Conservation (phyloP, 1,140 invertebrate species). For the Heliconius hewitsoni region DNA sequence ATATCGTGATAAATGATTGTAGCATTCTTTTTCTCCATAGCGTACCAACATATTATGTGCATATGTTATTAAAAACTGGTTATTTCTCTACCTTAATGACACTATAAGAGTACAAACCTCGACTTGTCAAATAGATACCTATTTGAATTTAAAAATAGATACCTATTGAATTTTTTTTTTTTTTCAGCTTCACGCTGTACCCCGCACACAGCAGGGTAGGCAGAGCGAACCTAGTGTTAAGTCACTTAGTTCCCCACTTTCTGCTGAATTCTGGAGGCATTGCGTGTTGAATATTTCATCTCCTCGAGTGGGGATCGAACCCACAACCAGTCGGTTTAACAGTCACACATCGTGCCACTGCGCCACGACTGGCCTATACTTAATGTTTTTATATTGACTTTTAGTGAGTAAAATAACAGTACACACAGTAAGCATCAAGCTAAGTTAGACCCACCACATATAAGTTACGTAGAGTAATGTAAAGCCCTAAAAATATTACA, state of each 20-base stretch:
- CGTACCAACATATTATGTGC: not conserved
- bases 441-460: not conserved
- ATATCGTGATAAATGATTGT: conserved; percentile 33
- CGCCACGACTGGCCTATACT: no score
- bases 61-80: conserved; percentile 27
- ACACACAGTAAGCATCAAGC: not conserved
- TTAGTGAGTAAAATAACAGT: no score
- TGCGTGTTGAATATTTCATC: no score
- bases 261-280: no score
- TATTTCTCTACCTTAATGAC: not conserved
- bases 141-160: not conserved
- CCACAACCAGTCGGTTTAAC: no score
- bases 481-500: not conserved
- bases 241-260: no score
- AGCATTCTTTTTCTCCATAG: conserved; percentile 28
- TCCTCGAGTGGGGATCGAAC: no score
- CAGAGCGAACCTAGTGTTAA: no score
- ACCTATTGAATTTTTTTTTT: not conserved
- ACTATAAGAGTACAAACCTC: not conserved
- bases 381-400: no score
- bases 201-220: no score
- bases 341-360: no score
- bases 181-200: not conserved
- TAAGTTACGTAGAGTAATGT: not conserved
- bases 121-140: not conserved